Evolutionary conservation across 2,797 vertebrate genomes (phyloP).

Genomic region (Dryobates pubescens): DNA sequence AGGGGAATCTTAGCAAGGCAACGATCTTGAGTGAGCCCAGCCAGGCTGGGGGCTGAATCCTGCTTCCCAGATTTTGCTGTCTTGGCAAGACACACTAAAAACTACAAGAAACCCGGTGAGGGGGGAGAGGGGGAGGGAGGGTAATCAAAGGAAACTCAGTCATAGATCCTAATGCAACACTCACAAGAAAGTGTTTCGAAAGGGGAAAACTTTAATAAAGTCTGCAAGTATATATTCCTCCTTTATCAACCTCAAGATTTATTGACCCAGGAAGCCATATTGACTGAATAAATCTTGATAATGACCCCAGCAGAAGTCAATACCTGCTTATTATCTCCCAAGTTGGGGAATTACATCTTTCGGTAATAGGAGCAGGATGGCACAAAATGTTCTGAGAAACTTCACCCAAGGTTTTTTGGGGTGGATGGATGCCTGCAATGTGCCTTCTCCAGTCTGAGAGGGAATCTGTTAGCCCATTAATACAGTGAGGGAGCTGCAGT

Average conservation of each 20-base stretch:
- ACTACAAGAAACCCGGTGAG: neutral
- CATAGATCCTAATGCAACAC: neutral
- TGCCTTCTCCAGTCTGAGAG: neutral
- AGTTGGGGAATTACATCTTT: conserved; percentile 76
- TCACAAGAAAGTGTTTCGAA: conserved; percentile 3
- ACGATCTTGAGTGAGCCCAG: neutral
- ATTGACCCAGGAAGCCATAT: conserved; percentile 78
- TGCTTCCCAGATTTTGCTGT: neutral
- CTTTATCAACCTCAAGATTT: conserved; percentile 80
- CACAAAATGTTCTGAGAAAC: conserved; percentile 50
- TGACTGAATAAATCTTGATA: conserved; percentile 84
- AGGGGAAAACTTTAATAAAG: conserved; percentile 78
- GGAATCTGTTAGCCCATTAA: neutral
- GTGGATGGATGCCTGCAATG: neutral
- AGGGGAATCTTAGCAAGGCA: neutral
- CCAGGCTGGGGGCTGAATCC: neutral
- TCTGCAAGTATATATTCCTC: conserved; percentile 79
- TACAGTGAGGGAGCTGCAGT: rapidly evolving
- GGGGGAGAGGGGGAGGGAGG: neutral
- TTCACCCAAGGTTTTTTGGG: neutral
- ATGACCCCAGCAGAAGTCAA: conserved; percentile 79
- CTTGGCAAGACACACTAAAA: neutral
- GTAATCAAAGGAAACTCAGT: neutral
- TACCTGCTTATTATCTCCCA: conserved; percentile 79
- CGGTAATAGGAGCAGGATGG: conserved; percentile 53